Evolutionary conservation across 1,140 invertebrate species (phyloP), one percentile per base, ranked within the genome.

Genomic region (Aphelinus atriplicis): DNA sequence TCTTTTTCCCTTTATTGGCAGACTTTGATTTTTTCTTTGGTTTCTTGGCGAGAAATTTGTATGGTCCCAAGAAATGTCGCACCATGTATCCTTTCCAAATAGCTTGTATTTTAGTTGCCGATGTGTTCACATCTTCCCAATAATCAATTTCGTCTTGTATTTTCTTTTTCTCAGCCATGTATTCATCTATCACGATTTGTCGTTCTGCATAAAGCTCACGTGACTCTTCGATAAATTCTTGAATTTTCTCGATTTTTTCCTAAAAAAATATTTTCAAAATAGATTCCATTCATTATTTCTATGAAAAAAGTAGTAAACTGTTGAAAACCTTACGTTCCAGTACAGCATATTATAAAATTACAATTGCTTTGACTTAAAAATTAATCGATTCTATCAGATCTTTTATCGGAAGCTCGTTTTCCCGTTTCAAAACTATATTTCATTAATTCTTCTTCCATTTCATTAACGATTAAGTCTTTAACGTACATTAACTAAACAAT

Each of bases 31-130:
- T 43, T n/a, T 68, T 73, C 76, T 77, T 78, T 56, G 51, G 75
- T 72, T 76, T 73, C 74, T 72, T 73, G 63, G 71, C 74, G 1
- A 84, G 50, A 6, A 68, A 73, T 55, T 77, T 71, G 61, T 80
- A 83, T 10, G 56, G 51, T 6, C 82, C 84, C 57, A 86, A 77
- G 75, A 80, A 61, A 26, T 83, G 69, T 56, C 84, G 80, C 0
- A 85, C 84, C 83, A 87, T 85, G 67, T 82, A 78, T 4, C 84
- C 83, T 75, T 77, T 81, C 83, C 83, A 85, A 3, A 73, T 1
- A 5, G 82, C 66, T 77, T 87, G 84, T 75, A 87, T 85, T 4
- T 80, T 56, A 1, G 76, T 82, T 10, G 84, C 84, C 6, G 81
- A 78, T 42, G 45, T 26, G 58, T 84, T 46, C 6, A 84, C 51